Percentiles rank a stretch among this genome's conserved stretches.
Evolutionary conservation across 2,797 vertebrate genomes (phyloP).

Genomic region (Gorsachius magnificus): DNA sequence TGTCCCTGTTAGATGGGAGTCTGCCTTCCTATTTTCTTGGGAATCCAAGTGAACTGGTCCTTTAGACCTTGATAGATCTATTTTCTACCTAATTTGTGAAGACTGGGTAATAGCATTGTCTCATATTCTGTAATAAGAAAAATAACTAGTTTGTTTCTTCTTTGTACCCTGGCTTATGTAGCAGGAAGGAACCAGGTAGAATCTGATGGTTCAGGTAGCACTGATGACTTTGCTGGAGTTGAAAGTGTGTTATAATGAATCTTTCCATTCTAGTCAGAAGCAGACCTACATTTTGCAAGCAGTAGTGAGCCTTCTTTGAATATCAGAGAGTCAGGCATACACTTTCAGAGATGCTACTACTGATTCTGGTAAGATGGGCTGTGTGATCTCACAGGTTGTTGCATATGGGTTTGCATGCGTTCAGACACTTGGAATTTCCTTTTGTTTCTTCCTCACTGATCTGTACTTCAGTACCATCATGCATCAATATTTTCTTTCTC

Average conservation of each 20-base stretch:
- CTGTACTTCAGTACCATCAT: neutral
- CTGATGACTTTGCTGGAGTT: neutral
- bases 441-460: neutral
- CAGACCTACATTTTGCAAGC: neutral
- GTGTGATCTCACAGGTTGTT: neutral
- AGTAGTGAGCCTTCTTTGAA: neutral
- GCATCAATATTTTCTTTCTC: neutral
- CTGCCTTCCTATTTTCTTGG: neutral
- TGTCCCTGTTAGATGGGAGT: neutral
- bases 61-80: neutral
- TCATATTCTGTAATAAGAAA: neutral
- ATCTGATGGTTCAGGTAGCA: neutral
- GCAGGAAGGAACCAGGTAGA: neutral
- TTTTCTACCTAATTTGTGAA: neutral
- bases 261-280: neutral
- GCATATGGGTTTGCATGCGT: neutral
- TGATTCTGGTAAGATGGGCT: neutral
- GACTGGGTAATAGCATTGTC: neutral
- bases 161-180: neutral
- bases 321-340: neutral
- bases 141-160: neutral
- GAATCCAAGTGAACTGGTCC: neutral
- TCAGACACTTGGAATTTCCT: neutral
- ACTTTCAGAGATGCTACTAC: neutral
- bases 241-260: neutral